phyloP scores from a whole-genome alignment of 2,797 vertebrate species.

The Sebastes baramenuke region DNA sequence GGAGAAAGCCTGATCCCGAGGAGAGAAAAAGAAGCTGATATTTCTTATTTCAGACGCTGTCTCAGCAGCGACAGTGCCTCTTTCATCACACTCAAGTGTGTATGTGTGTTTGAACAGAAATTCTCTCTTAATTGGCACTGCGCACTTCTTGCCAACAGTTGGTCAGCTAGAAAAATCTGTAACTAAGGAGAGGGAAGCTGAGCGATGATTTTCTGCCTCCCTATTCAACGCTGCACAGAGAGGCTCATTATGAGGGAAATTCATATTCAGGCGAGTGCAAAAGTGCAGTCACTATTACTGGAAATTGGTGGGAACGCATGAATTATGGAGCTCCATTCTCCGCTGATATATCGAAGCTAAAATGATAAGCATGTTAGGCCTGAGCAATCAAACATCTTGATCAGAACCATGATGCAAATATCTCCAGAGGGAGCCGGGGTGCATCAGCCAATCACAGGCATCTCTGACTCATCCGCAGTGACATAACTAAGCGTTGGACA shows the following conservation, averaged over 20 bases:
- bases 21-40: slow-evolving; percentile 6
- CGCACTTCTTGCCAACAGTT: slow-evolving; percentile 76
- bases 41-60: slow-evolving; percentile 65
- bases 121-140: slow-evolving; percentile 77
- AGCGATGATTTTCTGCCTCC: slow-evolving; percentile 70
- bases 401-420: slow-evolving; percentile 50
- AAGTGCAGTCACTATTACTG: slow-evolving; percentile 5
- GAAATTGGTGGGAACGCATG: slow-evolving; percentile 23
- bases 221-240: slow-evolving; percentile 65
- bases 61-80: slow-evolving; percentile 63
- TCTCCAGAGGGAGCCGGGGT: slow-evolving; percentile 40
- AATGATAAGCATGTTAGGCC: slow-evolving; percentile 10
- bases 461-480: slow-evolving; percentile 74
- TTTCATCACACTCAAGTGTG: slow-evolving; percentile 70
- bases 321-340: neutral
- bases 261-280: slow-evolving; percentile 63
- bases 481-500: slow-evolving; percentile 68
- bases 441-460: slow-evolving; percentile 65
- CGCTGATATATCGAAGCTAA: neutral
- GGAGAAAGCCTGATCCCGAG: slow-evolving; percentile 21
- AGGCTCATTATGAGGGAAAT: slow-evolving; percentile 70
- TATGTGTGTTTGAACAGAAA: slow-evolving; percentile 61
- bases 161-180: slow-evolving; percentile 78
- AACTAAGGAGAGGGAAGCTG: slow-evolving; percentile 69
- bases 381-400: slow-evolving; percentile 24